Base-by-base conservation (phyloP, 2,888 invertebrate genomes). In the Drosophila longiperda region DNA sequence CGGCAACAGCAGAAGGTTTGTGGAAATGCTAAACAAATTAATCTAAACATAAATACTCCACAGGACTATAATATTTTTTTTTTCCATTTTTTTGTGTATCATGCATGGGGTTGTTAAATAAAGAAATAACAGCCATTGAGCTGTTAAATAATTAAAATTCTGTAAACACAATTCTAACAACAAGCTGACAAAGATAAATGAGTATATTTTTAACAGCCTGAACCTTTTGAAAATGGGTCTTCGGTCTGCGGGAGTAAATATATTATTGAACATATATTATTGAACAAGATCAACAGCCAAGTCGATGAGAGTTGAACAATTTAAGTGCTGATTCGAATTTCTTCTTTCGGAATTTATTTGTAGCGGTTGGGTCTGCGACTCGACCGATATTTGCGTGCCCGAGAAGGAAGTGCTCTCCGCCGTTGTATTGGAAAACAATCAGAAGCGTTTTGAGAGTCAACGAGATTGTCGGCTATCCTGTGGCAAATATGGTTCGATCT, bases 391-490 rank as follows among this genome's bases (percentile, higher is more conserved):
- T 0, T 91, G 91, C 49, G 69, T 89, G 20, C 33, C 76, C 2
- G 92, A 91, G 32, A 59, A 53, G 26, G 67, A 76, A 2, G 23
- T 60, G 23, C 15, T n/a, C 9, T 26, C 26, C 8, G 9, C 11
- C 3, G 63, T 42, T 1, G 33, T 26, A 3, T 33, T n/a, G 3
- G 63, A 26, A 3, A 50, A 26, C n/a, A 23, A 49, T 9, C 77
- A 62, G 3, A 69, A 73, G 12, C 80, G 81, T 0, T 92, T 90
- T 49, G 92, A 92, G 63, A 95, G 95, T 62, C 91, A 96, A 75
- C 94, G 95, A 69, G 93, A 95, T 48, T 96, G 96, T 82, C 94
- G 96, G 26, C 93, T 96, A 8, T 95, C 95, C 0, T 96, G 96
- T 80, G 96, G 96, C 0, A 92, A 94, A 69, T 95, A 94, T 82